Evolutionary conservation across 2,888 invertebrate species (phyloP), one percentile per base, ranked within the genome.

Genomic region (Conus canariensis): DNA sequence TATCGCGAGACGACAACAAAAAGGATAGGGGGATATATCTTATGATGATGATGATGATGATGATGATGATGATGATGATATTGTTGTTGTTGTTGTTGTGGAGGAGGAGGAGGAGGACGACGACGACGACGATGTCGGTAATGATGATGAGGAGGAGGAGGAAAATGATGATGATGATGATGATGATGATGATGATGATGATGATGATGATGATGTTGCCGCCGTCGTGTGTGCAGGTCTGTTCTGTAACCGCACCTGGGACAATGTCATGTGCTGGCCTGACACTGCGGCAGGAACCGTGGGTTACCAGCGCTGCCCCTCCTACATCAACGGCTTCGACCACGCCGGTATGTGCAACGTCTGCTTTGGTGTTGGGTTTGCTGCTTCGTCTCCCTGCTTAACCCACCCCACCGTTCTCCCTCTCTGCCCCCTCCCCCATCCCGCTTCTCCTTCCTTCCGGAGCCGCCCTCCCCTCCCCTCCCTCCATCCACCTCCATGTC

Each of bases 251-350:
- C 89, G 94, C 8, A 93, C 93, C 0, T 95, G 94, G 94, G 99
- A 99, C 95, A 97, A 97, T 70, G 97, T 97, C 93, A 97, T 98
- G 19, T 99, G 99, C 96, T 99, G 99, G 99, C 98, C 98, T 0
- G 97, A 98, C 0, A 98, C 98, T 0, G 97, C 97, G 88, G 97
- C 98, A 0, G 98, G 98, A 9, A 96, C 97, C 0, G 97, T 97
- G 10, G 97, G 97, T 10, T 97, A 97, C 74, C 97, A 98, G 95
- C 97, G 97, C 92, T 99, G 99, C 95, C 98, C 98, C 2, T 94
- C 95, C 83, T 97, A 97, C 94, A 96, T 97, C 90, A 94, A 95
- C 80, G 97, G 97, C 92, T 97, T 97, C 92, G 94, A 96, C 90
- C 93, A 93, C 9, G 70, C 90, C 88, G 92, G 95, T 95, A 92